Evolutionary conservation across 2,797 vertebrate species (phyloP), one percentile per base, ranked within the genome.

Genomic region (Etheostoma nigrum): DNA sequence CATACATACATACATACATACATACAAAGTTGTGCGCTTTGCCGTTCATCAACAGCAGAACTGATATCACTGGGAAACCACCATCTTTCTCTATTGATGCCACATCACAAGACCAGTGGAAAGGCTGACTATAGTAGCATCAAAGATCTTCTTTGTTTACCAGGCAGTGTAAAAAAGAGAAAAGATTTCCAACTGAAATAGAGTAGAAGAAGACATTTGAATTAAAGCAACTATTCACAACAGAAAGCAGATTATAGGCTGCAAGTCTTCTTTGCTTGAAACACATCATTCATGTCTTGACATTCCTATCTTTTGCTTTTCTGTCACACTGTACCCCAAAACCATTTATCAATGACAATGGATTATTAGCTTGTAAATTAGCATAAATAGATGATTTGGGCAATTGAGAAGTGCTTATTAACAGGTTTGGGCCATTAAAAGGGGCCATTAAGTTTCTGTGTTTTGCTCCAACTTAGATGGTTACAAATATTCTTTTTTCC

Each of bases 71-170:
- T 58, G 51, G 36, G 40, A 60, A 53, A 62, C 68, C 23, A 25
- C 27, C 55, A 23, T 15, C 60, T 55, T 45, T 40, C 23, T 77
- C 44, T 71, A 45, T 51, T 68, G 69, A 62, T 49, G 55, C 59
- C 58, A 14, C 55, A 36, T 75, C 63, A 70, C 30, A 78, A 66
- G 74, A 53, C 47, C 45, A 81, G 69, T 72, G 83, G 83, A 87
- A 83, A 87, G 49, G 23, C 66, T 83, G 85, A 82, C 68, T 3
- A 7, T 3, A 42, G 72, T 51, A 9, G 33, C 68, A 61, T 88
- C 76, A 91, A 86, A 87, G 58, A 8, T 68, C 59, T 9, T 64
- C 87, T 88, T 88, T 89, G 88, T 89, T 78, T 52, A 18, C 13
- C 3, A n/a, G 45, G 4, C 63, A 45, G 52, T 55, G 40, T 68